Base-by-base conservation (phyloP, 2,888 invertebrate species). In the Psococerastis gibbosa region DNA sequence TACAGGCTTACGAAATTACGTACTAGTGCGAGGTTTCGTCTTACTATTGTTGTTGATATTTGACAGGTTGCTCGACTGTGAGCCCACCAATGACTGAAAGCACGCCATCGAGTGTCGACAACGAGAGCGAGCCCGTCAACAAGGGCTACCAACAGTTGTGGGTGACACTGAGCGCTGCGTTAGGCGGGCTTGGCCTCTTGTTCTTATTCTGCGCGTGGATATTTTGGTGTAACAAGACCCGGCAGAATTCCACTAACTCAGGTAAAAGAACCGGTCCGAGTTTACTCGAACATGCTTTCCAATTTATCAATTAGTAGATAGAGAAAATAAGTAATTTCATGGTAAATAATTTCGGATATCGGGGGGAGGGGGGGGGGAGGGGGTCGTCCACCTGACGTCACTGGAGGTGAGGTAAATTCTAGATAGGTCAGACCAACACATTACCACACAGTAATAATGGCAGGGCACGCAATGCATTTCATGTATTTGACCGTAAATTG, bases 81-180 rank as follows among this genome's bases (percentile, higher is more conserved):
- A 45, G 35, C 33, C 48, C 48, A 6, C 43, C 46, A 20, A 35
- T 41, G 22, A 42, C 41, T 5, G 45, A 18, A 11, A 17, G 20
- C 18, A 5, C 22, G 17, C 38, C 38, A 5, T 13, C 38, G 3
- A 38, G 17, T 20, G 38, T 18, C n/a, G 22, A n/a, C 5, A 20
- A 38, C 22, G 38, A 38, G 22, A 11, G 27, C 27, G 27, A 11
- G 27, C n/a, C n/a, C n/a, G 17, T 17, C 6, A 16, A 15, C 6
- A 38, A 38, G 20, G 22, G 54, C n/a, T 52, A 52, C 47, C 53
- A 55, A 13, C 55, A 56, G 45, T 51, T 74, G 50, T 72, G 73
- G 51, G 63, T 73, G 2, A 65, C 73, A 33, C 62, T 73, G 27
- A 73, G 70, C 0, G 67, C 67, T 22, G 68, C 65, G 16, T 62